Evolutionary conservation across 92 coral and sea anemone species (phyloP).

Genomic region (Palythoa caribaeorum): DNA sequence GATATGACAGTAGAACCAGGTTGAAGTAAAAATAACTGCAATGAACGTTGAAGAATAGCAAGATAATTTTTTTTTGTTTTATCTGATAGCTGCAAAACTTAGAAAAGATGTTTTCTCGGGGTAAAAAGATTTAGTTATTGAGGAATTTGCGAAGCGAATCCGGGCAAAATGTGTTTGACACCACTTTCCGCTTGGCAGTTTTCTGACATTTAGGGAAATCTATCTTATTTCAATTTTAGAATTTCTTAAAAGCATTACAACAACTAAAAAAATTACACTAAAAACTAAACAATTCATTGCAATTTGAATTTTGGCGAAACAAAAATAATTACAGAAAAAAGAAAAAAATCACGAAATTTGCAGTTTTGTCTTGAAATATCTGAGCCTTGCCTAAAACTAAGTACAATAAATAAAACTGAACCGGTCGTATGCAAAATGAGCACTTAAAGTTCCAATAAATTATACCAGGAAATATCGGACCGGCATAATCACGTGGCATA

Average conservation of each 20-base stretch:
- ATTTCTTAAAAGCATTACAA: slow-evolving; percentile 3
- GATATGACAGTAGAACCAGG: not conserved
- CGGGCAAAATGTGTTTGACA: not conserved
- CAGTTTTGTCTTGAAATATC: no score
- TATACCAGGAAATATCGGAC: not conserved
- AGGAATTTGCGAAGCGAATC: not conserved
- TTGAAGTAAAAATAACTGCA: not conserved
- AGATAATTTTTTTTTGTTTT: not conserved
- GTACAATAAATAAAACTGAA: not conserved
- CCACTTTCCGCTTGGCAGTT: not conserved
- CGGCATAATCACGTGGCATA: not conserved
- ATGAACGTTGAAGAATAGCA: not conserved
- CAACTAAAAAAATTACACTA: not conserved
- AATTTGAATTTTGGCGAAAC: not conserved
- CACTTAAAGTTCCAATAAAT: not conserved
- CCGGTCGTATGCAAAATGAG: not conserved
- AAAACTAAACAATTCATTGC: not conserved
- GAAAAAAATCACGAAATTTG: no score
- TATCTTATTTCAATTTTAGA: slow-evolving; percentile 5
- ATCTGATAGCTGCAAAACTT: not conserved
- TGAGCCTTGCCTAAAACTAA: not conserved
- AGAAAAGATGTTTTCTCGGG: no score
- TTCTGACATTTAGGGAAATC: slow-evolving; percentile 17
- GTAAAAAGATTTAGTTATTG: not conserved
- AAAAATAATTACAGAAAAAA: no score